Evolutionary conservation across 2,888 invertebrate species (phyloP).

Genomic region (Drosophila monieri): DNA sequence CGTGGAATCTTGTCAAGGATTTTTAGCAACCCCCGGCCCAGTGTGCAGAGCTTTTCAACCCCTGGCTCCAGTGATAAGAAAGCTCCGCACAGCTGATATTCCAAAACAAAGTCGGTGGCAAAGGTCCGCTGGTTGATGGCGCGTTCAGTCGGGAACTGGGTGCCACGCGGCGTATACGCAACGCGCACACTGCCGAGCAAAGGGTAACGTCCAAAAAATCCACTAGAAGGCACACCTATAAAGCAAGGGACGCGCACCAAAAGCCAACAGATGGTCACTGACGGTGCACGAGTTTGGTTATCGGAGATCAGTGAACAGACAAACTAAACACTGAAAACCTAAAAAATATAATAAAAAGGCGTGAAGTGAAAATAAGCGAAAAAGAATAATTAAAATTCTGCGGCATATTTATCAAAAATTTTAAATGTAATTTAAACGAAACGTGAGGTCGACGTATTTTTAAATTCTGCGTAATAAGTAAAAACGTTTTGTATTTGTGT

Average conservation of each 20-base stretch:
- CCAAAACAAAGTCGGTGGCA: conserved; percentile 62
- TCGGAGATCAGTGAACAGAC: conserved; percentile 53
- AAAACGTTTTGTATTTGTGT: conserved; percentile 45
- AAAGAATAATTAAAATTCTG: conserved; percentile 28
- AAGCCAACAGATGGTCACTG: conserved; percentile 76
- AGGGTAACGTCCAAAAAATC: background rate
- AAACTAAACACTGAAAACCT: conserved; percentile 38
- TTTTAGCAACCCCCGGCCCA: conserved; percentile 25
- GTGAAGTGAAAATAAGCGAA: conserved; percentile 29
- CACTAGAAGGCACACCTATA: conserved; percentile 47
- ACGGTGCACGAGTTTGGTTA: conserved; percentile 66
- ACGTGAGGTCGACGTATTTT: conserved; percentile 30
- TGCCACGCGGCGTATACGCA: conserved; percentile 70
- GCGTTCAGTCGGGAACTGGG: conserved; percentile 62
- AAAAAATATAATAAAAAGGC: conserved; percentile 37
- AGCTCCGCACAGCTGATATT: conserved; percentile 66
- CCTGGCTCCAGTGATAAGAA: conserved; percentile 67
- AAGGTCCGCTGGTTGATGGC: conserved; percentile 38
- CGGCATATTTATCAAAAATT: conserved; percentile 31
- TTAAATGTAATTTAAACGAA: conserved; percentile 20
- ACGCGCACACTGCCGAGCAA: conserved; percentile 30
- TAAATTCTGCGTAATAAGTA: conserved; percentile 31
- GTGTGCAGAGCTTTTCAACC: conserved; percentile 60
- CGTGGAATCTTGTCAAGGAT: background rate
- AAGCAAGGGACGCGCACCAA: conserved; percentile 54